These are phyloP conservation scores for Spatulosminthurus flaviceps DNA, from an alignment of 2,888 invertebrate species.

Conservation along the genomic window DNA sequence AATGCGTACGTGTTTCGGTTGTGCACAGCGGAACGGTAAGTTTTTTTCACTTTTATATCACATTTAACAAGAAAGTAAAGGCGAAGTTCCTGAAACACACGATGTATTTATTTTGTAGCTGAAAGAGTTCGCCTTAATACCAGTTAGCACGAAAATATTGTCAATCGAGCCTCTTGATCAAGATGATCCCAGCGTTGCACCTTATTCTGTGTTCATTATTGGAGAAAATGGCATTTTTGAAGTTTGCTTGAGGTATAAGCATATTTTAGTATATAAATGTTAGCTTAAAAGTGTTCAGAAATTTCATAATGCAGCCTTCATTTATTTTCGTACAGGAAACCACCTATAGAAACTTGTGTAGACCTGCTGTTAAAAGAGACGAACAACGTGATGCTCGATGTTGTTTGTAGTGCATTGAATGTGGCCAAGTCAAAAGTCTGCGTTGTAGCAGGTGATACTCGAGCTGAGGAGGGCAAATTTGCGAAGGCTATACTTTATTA, in stretches of 20 bases:
- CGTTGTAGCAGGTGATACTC: slow-evolving; percentile 60
- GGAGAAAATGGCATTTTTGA: slow-evolving; percentile 58
- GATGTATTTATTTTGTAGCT: slow-evolving; percentile 49
- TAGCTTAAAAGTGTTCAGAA: no score
- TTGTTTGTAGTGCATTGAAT: slow-evolving; percentile 60
- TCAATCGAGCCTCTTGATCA: slow-evolving; percentile 57
- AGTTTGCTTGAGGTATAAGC: slow-evolving; percentile 51
- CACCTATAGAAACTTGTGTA: slow-evolving; percentile 59
- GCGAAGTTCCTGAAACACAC: no score
- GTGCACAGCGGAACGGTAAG: slow-evolving; percentile 58
- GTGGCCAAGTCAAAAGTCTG: slow-evolving; percentile 60
- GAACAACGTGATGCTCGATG: slow-evolving; percentile 56
- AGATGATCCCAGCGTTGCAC: slow-evolving; percentile 48
- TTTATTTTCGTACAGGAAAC: slow-evolving; percentile 52
- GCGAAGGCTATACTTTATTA: slow-evolving; percentile 62
- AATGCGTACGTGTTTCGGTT: slow-evolving; percentile 53
- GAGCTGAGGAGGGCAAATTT: slow-evolving; percentile 62
- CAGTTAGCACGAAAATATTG: slow-evolving; percentile 52
- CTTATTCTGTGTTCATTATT: slow-evolving; percentile 60
- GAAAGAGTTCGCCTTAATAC: slow-evolving; percentile 61
- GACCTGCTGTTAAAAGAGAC: slow-evolving; percentile 58
- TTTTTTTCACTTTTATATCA: neutral
- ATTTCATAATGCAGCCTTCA: slow-evolving; percentile 10
- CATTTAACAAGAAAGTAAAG: no score
- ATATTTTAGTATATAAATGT: no score